Conservation (phyloP, 1,140 invertebrate species). For the Heliothis virescens region DNA sequence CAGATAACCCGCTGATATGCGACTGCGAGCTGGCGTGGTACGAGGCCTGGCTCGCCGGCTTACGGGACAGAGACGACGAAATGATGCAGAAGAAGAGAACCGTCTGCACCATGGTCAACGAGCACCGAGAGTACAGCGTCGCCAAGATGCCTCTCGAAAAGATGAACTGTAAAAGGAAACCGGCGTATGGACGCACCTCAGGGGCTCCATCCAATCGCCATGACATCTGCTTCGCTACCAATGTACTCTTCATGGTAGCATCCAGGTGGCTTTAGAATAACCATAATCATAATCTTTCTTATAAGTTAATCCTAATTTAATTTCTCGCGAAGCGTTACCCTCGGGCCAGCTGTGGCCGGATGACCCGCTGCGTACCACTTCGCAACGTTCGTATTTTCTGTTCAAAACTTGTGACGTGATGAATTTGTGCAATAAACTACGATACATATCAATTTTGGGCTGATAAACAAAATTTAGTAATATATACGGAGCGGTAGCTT, state of each 20-base stretch:
- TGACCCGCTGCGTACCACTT: slow-evolving; percentile 68
- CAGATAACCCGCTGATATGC: slow-evolving; percentile 95
- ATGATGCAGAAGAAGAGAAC: slow-evolving; percentile 95
- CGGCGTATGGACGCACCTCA: slow-evolving; percentile 71
- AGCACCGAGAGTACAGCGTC: slow-evolving; percentile 93
- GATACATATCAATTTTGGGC: slow-evolving; percentile 85
- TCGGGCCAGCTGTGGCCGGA: slow-evolving; percentile 82
- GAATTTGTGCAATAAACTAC: slow-evolving; percentile 82
- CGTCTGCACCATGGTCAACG: slow-evolving; percentile 90
- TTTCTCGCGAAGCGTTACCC: slow-evolving; percentile 68
- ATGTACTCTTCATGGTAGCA: slow-evolving; percentile 61
- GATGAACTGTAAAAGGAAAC: slow-evolving; percentile 92
- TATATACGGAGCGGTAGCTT: slow-evolving; percentile 79
- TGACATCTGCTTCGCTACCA: slow-evolving; percentile 61
- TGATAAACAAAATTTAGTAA: slow-evolving; percentile 74
- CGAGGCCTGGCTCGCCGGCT: slow-evolving; percentile 91
- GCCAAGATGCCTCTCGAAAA: slow-evolving; percentile 92
- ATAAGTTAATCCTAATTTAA: slow-evolving; percentile 63
- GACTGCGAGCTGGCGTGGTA: slow-evolving; percentile 96
- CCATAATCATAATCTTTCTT: slow-evolving; percentile 46
- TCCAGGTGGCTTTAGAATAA: slow-evolving; percentile 71
- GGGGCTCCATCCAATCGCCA: slow-evolving; percentile 57
- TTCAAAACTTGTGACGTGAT: slow-evolving; percentile 70
- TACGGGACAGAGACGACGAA: slow-evolving; percentile 92
- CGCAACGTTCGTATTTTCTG: slow-evolving; percentile 57